Conservation (phyloP, 2,797 vertebrate species). For the Phyllotis vaccarum region DNA sequence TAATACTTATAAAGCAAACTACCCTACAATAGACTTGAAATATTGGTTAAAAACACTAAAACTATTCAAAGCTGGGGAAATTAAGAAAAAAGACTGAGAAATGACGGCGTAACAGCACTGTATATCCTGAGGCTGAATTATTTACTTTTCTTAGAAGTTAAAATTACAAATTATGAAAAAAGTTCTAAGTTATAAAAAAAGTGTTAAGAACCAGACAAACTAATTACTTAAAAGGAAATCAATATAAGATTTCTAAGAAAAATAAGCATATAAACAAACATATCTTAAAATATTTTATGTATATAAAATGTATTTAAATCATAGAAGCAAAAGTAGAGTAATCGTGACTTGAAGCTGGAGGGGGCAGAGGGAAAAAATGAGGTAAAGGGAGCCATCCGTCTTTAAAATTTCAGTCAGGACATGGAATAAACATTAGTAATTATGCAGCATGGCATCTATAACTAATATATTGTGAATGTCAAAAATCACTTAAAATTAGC, state of each 20-base stretch:
- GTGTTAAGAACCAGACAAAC: neutral
- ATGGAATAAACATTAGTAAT: neutral
- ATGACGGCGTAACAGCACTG: neutral
- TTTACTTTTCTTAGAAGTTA: neutral
- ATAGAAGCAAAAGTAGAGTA: neutral
- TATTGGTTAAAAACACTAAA: slow-evolving; percentile 24
- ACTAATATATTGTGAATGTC: neutral
- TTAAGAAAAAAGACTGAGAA: slow-evolving; percentile 12
- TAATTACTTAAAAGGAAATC: neutral
- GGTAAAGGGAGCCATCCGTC: neutral
- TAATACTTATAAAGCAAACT: slow-evolving; percentile 19
- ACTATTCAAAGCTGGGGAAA: neutral
- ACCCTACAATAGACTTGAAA: slow-evolving; percentile 9
- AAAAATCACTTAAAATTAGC: neutral
- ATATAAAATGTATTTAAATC: neutral
- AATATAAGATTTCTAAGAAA: neutral
- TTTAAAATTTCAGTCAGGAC: neutral
- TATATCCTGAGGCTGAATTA: neutral
- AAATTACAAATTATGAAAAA: neutral
- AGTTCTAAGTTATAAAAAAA: neutral
- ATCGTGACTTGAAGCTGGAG: neutral
- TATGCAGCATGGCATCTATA: neutral
- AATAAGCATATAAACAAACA: slow-evolving; percentile 40
- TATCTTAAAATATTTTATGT: neutral
- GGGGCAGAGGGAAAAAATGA: neutral